Percentiles rank a stretch among this genome's conserved stretches.
Conservation (phyloP, 2,888 invertebrate species). For the Acleris holmiana region DNA sequence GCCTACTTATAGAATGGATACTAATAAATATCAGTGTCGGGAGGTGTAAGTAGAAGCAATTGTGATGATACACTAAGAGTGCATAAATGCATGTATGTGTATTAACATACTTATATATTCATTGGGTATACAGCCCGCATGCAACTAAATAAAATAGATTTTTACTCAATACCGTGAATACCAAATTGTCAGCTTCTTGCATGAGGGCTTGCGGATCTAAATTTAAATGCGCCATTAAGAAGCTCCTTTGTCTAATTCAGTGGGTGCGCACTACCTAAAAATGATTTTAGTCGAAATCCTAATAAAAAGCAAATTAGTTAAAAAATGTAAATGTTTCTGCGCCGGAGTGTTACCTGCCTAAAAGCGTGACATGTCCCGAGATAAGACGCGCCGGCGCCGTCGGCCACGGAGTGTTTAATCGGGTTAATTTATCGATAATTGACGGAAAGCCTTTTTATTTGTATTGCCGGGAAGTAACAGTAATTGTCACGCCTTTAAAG, state of each 20-base stretch:
- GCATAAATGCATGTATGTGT: background rate
- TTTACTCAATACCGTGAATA: too few species aligned
- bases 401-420: constrained; percentile 80
- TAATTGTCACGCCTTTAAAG: constrained; percentile 85
- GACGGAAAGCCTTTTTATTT: constrained; percentile 84
- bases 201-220: too few species aligned
- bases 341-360: constrained; percentile 74
- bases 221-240: background rate
- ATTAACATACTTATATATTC: background rate
- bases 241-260: constrained; percentile 13
- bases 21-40: constrained; percentile 35
- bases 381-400: constrained; percentile 81
- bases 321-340: constrained; percentile 71
- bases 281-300: constrained; percentile 53
- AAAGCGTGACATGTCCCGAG: constrained; percentile 81
- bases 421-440: constrained; percentile 85
- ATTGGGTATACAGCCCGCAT: too few species aligned
- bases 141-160: too few species aligned
- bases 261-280: constrained; percentile 26
- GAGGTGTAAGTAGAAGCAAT: constrained; percentile 17
- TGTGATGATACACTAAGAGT: background rate
- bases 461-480: constrained; percentile 83
- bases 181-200: too few species aligned
- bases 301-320: constrained; percentile 80
- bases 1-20: constrained; percentile 22